A percentile compares a stretch with the other conserved stretches of the same genome.
These are phyloP conservation scores for Lepilemur ruficaudatus DNA, from an alignment of 2,797 vertebrate species.

Conservation along the genomic window DNA sequence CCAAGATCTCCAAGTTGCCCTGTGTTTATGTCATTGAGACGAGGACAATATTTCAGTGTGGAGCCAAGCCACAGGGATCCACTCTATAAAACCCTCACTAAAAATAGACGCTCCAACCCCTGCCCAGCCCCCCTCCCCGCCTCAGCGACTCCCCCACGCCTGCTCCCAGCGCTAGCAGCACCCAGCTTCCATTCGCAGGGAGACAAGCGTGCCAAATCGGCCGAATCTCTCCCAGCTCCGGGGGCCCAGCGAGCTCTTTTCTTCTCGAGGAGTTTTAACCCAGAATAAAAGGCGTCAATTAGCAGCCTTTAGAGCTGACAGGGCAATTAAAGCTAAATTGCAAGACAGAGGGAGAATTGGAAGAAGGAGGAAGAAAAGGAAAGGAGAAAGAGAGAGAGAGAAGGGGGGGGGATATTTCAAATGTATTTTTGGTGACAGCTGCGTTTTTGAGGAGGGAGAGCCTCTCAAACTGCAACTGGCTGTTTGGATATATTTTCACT, in stretches of 20 bases:
- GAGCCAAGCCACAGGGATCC: conserved; percentile 91
- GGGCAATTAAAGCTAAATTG: conserved; percentile 65
- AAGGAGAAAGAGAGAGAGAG: neutral
- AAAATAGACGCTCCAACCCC: conserved; percentile 86
- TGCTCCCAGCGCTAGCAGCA: conserved; percentile 81
- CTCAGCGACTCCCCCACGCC: conserved; percentile 76
- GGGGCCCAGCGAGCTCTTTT: conserved; percentile 55
- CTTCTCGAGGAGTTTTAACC: conserved; percentile 71
- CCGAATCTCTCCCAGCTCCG: conserved; percentile 61
- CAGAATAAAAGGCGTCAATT: conserved; percentile 81
- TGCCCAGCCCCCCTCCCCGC: conserved; percentile 75
- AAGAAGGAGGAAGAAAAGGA: neutral
- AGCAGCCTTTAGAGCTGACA: conserved; percentile 65
- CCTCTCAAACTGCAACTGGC: conserved; percentile 53
- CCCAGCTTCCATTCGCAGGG: conserved; percentile 78
- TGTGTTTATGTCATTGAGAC: conserved; percentile 91
- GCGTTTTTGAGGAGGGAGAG: conserved; percentile 70
- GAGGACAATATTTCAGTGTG: conserved; percentile 91
- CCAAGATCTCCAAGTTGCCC: conserved; percentile 88
- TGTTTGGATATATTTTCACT: conserved; percentile 70
- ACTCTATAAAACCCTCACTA: conserved; percentile 90
- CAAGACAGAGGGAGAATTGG: conserved; percentile 26
- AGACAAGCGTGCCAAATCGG: conserved; percentile 80
- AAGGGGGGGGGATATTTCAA: conserved; percentile 11
- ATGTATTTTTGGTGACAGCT: conserved; percentile 75